A percentile compares a stretch with the other conserved stretches of the same genome.
These are phyloP conservation scores for Actinia equina DNA, from an alignment of 64 coral and sea anemone genomes.

Conservation along the genomic window DNA sequence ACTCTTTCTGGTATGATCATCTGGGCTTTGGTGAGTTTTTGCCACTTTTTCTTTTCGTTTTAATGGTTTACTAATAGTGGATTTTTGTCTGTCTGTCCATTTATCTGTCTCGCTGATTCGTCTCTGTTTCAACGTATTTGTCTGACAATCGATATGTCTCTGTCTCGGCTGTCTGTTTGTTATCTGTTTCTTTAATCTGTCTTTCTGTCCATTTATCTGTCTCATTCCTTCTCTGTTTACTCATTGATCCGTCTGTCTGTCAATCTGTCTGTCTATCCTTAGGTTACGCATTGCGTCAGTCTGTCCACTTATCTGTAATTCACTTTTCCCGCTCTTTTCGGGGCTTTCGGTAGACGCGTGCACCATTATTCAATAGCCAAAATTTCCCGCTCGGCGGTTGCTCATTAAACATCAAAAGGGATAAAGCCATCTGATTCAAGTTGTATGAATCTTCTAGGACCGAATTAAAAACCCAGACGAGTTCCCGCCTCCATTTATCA, in stretches of 20 bases:
- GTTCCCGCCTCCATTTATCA: slow-evolving; percentile 78
- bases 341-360: too few species aligned
- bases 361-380: too few species aligned
- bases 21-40: slow-evolving; percentile 81
- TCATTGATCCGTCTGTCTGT: neutral
- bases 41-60: neutral
- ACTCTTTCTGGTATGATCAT: slow-evolving; percentile 94
- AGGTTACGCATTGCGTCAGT: neutral
- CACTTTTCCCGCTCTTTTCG: too few species aligned
- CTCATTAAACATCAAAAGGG: too few species aligned
- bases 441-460: slow-evolving; percentile 42
- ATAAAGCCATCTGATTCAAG: neutral
- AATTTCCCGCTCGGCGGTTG: too few species aligned
- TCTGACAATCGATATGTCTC: neutral
- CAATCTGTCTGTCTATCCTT: neutral
- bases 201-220: neutral
- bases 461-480: slow-evolving; percentile 96
- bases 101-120: neutral
- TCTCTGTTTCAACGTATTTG: too few species aligned
- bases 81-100: neutral
- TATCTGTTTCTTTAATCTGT: neutral
- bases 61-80: neutral
- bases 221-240: neutral
- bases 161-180: too few species aligned
- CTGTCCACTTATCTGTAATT: neutral